Base-by-base conservation (phyloP, 2,797 vertebrate genomes). In the Psittacula derbiana region DNA sequence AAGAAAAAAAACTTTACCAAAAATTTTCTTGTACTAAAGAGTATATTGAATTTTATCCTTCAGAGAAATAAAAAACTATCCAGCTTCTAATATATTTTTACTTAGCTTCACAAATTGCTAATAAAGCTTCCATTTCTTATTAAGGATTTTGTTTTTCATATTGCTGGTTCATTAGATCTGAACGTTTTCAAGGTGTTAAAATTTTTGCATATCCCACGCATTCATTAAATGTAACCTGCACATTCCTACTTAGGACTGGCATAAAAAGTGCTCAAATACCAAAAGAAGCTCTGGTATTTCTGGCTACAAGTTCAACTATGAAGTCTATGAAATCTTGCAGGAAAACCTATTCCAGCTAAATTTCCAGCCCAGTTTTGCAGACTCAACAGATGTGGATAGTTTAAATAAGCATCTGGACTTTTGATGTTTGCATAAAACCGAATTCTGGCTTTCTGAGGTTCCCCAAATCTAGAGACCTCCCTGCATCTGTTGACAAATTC, bases 361-460 rank as follows among this genome's bases (percentile, higher is more conserved):
- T 87, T 96, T 91, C 55, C 86, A 95, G 61, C 65, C 30, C 33
- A 55, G 55, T 91, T 82, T 67, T 92, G 80, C 90, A 96, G 76
- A 90, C 70, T 94, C 58, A 73, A 90, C 92, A 96, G 92, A 96
- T 95, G 93, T 84, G 70, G 25, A 96, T 23, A 53, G 40, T 93
- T 96, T 75, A 92, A 88, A 87, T 52, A 95, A 71, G 90, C 94
- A 95, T 95, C 92, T 95, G 92, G 83, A 89, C 84, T 85, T 95
- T 91, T 93, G 78, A 94, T 86, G 78, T 93, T 93, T 69, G 67
- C 57, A 74, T 87, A 92, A 96, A 95, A 82, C 21, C 0, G 2
- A 85, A 81, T 18, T 47, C 71, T 92, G 52, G 16, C 57, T 87
- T 92, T 95, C 62, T 91, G 74, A 95, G 43, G n/a, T 64, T 94